Evolutionary conservation across 92 coral and sea anemone genomes (phyloP).

Genomic region (Isaurus tuberculatus): DNA sequence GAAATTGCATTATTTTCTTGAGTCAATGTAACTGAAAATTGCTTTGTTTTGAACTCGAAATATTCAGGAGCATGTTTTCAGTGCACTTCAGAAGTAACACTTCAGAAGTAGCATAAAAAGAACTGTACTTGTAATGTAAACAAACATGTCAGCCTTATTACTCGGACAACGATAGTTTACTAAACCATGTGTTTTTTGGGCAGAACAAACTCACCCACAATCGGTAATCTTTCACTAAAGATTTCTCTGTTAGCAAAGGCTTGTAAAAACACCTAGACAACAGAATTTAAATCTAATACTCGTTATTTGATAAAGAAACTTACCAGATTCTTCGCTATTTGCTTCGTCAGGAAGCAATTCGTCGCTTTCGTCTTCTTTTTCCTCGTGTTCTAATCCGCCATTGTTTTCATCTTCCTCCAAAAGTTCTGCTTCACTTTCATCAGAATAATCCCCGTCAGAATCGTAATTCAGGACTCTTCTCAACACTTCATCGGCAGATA

Average conservation of each 20-base stretch:
- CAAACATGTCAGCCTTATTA: constrained; percentile 30
- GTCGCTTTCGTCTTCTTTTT: neutral
- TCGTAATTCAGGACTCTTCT: constrained; percentile 46
- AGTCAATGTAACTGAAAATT: constrained; percentile 26
- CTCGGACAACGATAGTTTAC: too few species aligned
- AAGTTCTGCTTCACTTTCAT: constrained; percentile 57
- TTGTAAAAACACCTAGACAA: too few species aligned
- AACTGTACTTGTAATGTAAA: constrained; percentile 52
- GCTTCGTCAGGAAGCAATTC: too few species aligned
- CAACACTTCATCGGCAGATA: constrained; percentile 41
- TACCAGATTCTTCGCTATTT: too few species aligned
- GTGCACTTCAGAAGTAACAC: constrained; percentile 51
- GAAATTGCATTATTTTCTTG: constrained; percentile 41
- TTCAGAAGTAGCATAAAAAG: constrained; percentile 50
- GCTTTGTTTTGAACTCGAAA: constrained; percentile 51
- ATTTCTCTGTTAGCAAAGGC: too few species aligned
- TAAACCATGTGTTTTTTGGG: too few species aligned
- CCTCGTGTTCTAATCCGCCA: constrained; percentile 45
- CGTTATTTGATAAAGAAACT: too few species aligned
- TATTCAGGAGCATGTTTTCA: constrained; percentile 52
- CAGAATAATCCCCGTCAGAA: constrained; percentile 56
- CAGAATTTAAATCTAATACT: too few species aligned
- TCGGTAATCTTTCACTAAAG: too few species aligned
- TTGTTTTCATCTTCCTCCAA: constrained; percentile 46
- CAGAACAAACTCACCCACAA: too few species aligned